Conservation (phyloP, 2,888 invertebrate genomes). For the Nephrotoma guestfalica region DNA sequence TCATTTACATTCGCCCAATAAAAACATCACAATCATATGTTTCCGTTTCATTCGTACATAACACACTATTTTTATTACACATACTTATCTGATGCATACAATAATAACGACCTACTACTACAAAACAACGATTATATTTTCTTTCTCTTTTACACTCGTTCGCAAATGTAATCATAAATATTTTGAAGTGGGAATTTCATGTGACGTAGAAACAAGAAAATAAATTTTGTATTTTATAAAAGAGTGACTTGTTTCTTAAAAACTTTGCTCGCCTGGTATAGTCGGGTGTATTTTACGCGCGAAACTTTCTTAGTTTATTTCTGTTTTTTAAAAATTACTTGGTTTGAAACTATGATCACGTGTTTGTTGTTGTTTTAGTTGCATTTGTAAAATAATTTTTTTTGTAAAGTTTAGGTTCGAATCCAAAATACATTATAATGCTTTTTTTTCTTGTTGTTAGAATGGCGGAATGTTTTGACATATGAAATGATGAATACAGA, state of each 20-base stretch:
- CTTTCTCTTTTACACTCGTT: not conserved
- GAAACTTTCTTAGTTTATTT: slow-evolving; percentile 19
- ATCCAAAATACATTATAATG: not conserved
- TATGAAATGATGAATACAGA: not conserved
- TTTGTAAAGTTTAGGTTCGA: not conserved
- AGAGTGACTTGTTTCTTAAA: slow-evolving; percentile 4
- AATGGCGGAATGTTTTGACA: not conserved
- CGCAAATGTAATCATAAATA: not conserved
- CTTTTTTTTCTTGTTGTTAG: not conserved
- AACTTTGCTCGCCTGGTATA: slow-evolving; percentile 23
- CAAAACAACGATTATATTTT: not conserved
- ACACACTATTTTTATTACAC: not conserved
- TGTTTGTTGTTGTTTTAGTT: not conserved
- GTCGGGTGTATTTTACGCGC: slow-evolving; percentile 34
- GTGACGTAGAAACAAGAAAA: not conserved
- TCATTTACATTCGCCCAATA: not conserved
- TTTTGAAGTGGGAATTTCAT: not conserved
- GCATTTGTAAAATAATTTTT: not conserved
- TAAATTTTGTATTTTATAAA: not conserved
- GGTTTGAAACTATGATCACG: not conserved
- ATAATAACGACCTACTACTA: not conserved
- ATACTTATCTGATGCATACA: not conserved
- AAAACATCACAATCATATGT: not conserved
- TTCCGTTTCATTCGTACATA: not conserved
- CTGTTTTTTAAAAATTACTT: not conserved